Evolutionary conservation across 92 coral and sea anemone species (phyloP).

Genomic region (Zoanthus gigantus): DNA sequence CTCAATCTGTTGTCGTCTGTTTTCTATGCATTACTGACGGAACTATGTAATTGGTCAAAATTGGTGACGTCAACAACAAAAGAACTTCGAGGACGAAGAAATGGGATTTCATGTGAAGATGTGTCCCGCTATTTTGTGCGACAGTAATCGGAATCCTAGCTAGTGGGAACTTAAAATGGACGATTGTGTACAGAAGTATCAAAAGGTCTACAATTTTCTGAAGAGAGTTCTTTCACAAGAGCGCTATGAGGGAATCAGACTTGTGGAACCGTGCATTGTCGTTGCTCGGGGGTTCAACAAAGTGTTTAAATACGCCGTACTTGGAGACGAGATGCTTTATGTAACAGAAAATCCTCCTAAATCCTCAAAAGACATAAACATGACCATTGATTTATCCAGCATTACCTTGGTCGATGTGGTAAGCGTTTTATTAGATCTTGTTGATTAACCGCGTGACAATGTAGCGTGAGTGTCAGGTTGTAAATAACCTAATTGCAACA

Average conservation of each 20-base stretch:
- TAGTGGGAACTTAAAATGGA: slow-evolving; percentile 44
- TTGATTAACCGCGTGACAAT: slow-evolving; percentile 32
- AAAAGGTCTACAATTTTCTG: slow-evolving; percentile 93
- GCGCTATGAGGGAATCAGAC: slow-evolving; percentile 88
- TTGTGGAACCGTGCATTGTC: slow-evolving; percentile 93
- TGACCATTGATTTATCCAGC: slow-evolving; percentile 77
- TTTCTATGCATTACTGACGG: neutral
- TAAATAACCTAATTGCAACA: slow-evolving; percentile 26
- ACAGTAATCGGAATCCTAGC: neutral
- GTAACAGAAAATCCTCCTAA: slow-evolving; percentile 96
- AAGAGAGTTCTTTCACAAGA: slow-evolving; percentile 86
- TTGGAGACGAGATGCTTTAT: slow-evolving; percentile 91
- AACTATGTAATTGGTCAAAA: slow-evolving; percentile 17
- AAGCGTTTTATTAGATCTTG: slow-evolving; percentile 50
- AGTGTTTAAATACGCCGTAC: slow-evolving; percentile 87
- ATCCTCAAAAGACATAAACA: slow-evolving; percentile 81
- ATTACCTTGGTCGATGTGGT: slow-evolving; percentile 87
- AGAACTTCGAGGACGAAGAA: neutral
- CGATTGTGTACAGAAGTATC: slow-evolving; percentile 87
- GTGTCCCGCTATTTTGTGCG: neutral
- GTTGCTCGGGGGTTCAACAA: slow-evolving; percentile 91
- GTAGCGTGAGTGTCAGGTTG: slow-evolving; percentile 31
- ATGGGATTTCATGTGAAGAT: neutral
- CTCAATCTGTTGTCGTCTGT: neutral
- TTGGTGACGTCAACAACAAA: slow-evolving; percentile 7